phyloP scores from a whole-genome alignment of 2,888 invertebrate species.

The Drosophila cyrtoloma region DNA sequence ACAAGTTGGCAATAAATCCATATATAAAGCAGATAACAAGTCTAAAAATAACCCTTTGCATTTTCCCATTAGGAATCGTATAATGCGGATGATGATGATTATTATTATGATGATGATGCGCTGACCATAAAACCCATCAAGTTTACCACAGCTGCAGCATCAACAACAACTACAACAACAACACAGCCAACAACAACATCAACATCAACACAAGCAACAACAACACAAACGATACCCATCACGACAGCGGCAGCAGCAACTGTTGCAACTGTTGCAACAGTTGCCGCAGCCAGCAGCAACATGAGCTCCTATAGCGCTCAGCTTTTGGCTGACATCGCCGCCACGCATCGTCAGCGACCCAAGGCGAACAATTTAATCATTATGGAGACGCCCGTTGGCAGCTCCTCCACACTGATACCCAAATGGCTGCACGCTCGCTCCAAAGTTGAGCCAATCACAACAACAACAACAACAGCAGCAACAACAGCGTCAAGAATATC shows the following conservation, averaged over 20 bases:
- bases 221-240: constrained; percentile 2
- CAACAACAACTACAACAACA: constrained; percentile 19
- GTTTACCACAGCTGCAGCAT: constrained; percentile 44
- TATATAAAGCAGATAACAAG: constrained; percentile 32
- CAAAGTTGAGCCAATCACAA: constrained; percentile 62
- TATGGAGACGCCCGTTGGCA: constrained; percentile 54
- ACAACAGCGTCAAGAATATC: constrained; percentile 9
- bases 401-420: constrained; percentile 37
- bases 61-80: constrained; percentile 84
- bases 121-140: constrained; percentile 83
- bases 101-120: constrained; percentile 84
- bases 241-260: constrained; percentile 2
- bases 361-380: constrained; percentile 65
- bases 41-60: constrained; percentile 70
- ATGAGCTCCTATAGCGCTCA: constrained; percentile 60
- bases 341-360: constrained; percentile 48
- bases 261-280: constrained; percentile 5
- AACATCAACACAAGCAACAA: constrained; percentile 2
- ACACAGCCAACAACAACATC: background rate
- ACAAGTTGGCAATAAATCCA: constrained; percentile 17
- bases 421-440: constrained; percentile 59
- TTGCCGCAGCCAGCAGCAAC: constrained; percentile 34
- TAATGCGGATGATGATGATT: constrained; percentile 79
- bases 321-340: constrained; percentile 67
- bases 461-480: constrained; percentile 19